Base-by-base conservation (phyloP, 2,888 invertebrate species). In the Epistrophella euchroma region DNA sequence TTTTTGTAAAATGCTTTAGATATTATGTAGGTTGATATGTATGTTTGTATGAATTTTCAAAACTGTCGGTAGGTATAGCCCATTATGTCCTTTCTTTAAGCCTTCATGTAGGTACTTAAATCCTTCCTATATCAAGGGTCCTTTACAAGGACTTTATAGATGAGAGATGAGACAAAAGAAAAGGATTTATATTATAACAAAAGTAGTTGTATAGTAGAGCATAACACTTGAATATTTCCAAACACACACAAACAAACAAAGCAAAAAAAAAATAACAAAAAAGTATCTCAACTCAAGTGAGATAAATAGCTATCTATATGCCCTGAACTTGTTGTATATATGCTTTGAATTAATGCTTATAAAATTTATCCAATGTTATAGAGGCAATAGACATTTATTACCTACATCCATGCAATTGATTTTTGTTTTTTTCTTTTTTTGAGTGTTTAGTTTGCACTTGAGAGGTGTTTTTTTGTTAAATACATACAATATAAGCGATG, bases 11-110 rank as follows among this genome's bases (percentile, higher is more conserved):
- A 47, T 28, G 11, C 68, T 68, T 52, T 68, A n/a, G 37, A 50
- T 50, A 52, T 15, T 50, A 11, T 28, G 19, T 17, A 9, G 7
- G 3, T 17, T 15, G 1, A 17, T 10, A 5, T 45, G 15, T 62
- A 10, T 11, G 56, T 11, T 17, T n/a, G 15, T 43, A 35, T 45
- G 28, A 19, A 68, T 66, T 28, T 43, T 19, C 11, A 71, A 78
- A 60, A 64, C 71, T 25, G 64, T 70, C n/a, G n/a, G 22, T 56
- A 43, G 43, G n/a, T 58, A 58, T 22, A n/a, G n/a, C n/a, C 74
- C 56, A 79, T 84, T 79, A 79, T 80, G 79, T 56, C 79, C 80
- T 79, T 75, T 84, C 74, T 75, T 84, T 50, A 70, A 80, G 56
- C 50, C 58, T 64, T 45, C 37, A 71, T 80, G 80, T 66, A 47